These are phyloP conservation scores for Leptopilina clavipes DNA, from an alignment of 1,140 invertebrate genomes.

Conservation along the genomic window DNA sequence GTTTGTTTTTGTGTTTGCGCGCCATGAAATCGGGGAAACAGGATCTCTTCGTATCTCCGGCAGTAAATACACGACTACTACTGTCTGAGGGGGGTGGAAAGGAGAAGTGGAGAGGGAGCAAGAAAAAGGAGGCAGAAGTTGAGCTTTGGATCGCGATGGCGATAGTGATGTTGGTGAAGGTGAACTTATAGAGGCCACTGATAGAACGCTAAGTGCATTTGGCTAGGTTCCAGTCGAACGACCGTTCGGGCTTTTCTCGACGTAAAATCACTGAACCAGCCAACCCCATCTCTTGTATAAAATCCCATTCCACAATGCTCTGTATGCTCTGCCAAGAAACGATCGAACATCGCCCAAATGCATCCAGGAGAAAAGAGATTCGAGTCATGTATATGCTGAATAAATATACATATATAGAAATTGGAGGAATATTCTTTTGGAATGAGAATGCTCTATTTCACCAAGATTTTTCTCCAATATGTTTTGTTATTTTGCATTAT, in stretches of 20 bases:
- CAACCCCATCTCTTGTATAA: conserved; percentile 41
- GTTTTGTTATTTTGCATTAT: not conserved
- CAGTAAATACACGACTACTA: conserved; percentile 65
- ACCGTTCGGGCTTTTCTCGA: conserved; percentile 54
- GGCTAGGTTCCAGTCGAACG: conserved; percentile 66
- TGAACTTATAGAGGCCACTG: conserved; percentile 54
- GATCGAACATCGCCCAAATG: conserved; percentile 22
- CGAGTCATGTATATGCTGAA: not conserved
- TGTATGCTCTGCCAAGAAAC: conserved; percentile 27
- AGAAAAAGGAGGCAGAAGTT: conserved; percentile 36
- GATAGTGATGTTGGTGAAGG: conserved; percentile 38
- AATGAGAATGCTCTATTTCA: not conserved
- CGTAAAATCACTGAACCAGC: conserved; percentile 62
- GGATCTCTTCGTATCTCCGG: conserved; percentile 59
- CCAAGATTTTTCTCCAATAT: not conserved
- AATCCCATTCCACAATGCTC: conserved; percentile 31
- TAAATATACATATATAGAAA: not conserved
- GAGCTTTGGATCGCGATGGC: conserved; percentile 17
- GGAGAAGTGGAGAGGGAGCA: conserved; percentile 27
- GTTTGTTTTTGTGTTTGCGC: conserved; percentile 65
- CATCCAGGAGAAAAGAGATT: conserved; percentile 8
- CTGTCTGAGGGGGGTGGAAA: conserved; percentile 30
- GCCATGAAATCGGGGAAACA: conserved; percentile 53
- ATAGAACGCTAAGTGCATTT: conserved; percentile 72
- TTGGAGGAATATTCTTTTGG: not conserved